A percentile compares a stretch with the other conserved stretches of the same genome.
Evolutionary conservation across 1,140 invertebrate genomes (phyloP).

Genomic region (Caenorhabditis brenneri): DNA sequence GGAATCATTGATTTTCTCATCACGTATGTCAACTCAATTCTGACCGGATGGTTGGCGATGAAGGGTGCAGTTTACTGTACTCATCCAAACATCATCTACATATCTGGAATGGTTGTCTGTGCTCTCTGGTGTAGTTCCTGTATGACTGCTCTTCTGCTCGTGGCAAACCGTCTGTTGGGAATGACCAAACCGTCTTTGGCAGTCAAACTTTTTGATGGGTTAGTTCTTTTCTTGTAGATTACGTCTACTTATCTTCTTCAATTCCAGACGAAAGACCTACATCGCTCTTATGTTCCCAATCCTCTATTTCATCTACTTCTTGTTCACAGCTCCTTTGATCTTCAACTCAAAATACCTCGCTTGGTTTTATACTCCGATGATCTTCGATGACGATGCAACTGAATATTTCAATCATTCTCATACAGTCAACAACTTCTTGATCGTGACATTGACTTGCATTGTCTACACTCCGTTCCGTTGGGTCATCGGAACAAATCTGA

Average conservation of each 20-base stretch:
- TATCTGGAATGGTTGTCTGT: conserved; percentile 9
- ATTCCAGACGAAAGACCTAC: neutral
- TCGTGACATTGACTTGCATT: neutral
- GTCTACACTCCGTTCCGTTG: conserved; percentile 16
- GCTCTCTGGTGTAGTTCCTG: conserved; percentile 1
- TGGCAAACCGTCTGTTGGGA: conserved; percentile 8
- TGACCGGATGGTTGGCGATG: conserved; percentile 11
- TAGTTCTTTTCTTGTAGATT: too few species aligned
- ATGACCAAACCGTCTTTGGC: neutral
- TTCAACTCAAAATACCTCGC: conserved; percentile 12
- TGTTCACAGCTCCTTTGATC: neutral
- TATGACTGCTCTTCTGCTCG: conserved; percentile 20
- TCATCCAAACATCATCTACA: conserved; percentile 22
- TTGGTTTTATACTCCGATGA: conserved; percentile 24
- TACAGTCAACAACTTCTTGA: conserved; percentile 8
- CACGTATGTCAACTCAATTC: conserved; percentile 15
- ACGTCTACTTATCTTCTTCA: too few species aligned
- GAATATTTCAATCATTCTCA: conserved; percentile 28
- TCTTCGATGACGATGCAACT: neutral
- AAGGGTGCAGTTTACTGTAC: conserved; percentile 45
- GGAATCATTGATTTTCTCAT: conserved; percentile 23
- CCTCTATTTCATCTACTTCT: conserved; percentile 1
- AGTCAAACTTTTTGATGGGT: neutral
- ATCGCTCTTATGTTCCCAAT: neutral
- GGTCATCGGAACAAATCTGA: conserved; percentile 2